Evolutionary conservation across 2,888 invertebrate genomes (phyloP).

Genomic region (Ischnus inquisitorius): DNA sequence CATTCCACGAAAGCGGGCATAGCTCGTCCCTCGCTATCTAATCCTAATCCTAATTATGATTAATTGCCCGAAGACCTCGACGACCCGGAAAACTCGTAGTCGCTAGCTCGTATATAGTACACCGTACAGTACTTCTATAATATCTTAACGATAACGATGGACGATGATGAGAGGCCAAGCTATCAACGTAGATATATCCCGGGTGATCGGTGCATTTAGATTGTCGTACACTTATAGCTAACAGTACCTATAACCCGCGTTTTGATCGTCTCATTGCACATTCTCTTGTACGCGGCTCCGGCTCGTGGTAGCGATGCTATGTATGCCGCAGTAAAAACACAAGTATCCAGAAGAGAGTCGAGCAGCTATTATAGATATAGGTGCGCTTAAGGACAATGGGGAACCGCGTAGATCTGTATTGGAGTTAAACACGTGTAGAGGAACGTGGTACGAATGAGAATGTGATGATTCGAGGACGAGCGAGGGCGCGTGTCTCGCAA

Average conservation of each 20-base stretch:
- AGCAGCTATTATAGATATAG: not conserved
- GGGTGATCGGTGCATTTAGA: slow-evolving; percentile 21
- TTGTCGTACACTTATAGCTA: slow-evolving; percentile 3
- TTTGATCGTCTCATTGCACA: not conserved
- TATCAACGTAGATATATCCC: slow-evolving; percentile 12
- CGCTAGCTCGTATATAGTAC: slow-evolving; percentile 38
- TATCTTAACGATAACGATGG: slow-evolving; percentile 66
- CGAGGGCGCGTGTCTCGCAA: slow-evolving; percentile 73
- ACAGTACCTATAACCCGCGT: not conserved
- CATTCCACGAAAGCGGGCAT: slow-evolving; percentile 60
- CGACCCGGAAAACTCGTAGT: slow-evolving; percentile 62
- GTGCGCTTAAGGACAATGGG: slow-evolving; percentile 5
- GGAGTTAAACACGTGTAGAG: not conserved
- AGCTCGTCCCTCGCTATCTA: slow-evolving; percentile 52
- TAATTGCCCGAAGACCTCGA: slow-evolving; percentile 62
- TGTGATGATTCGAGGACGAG: slow-evolving; percentile 43
- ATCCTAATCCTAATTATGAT: slow-evolving; percentile 69
- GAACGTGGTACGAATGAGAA: slow-evolving; percentile 18
- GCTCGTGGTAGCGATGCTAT: slow-evolving; percentile 9
- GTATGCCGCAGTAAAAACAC: not conserved
- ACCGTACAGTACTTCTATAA: slow-evolving; percentile 19
- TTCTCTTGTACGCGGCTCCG: too few relatives aligned
- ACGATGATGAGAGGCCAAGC: slow-evolving; percentile 44
- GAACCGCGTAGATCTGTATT: not conserved
- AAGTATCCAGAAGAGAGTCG: slow-evolving; percentile 8